Percentiles rank a stretch among this genome's conserved stretches.
phyloP scores from a whole-genome alignment of 2,797 vertebrate species.

The Hylomyscus alleni region DNA sequence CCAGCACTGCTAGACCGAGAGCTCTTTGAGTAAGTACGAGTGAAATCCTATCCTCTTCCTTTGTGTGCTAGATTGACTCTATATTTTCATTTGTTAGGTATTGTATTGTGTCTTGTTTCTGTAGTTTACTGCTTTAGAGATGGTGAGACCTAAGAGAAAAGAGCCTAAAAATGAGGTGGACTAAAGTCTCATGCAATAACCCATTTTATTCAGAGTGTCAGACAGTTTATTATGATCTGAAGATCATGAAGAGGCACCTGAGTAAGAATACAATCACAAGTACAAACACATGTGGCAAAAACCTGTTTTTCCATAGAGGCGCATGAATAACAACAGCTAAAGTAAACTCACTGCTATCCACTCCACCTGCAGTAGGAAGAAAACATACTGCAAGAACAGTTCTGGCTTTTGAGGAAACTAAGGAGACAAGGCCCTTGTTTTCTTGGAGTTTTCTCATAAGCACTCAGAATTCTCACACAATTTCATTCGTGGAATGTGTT shows the following conservation, averaged over 20 bases:
- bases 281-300: background rate
- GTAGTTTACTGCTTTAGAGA: background rate
- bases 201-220: background rate
- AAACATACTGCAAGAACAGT: background rate
- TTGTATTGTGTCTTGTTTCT: background rate
- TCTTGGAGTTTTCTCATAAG: background rate
- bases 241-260: background rate
- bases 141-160: background rate
- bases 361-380: background rate
- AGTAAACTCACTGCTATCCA: background rate
- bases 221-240: background rate
- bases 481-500: background rate
- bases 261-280: background rate
- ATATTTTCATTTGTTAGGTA: conserved; percentile 25
- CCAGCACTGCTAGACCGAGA: conserved; percentile 95
- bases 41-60: background rate
- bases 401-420: background rate
- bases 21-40: conserved; percentile 96
- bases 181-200: background rate
- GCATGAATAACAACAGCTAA: background rate
- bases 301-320: background rate
- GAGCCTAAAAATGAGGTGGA: background rate
- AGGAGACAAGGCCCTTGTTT: background rate
- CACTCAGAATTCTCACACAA: background rate
- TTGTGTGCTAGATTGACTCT: background rate